Conservation (phyloP, 2,888 invertebrate genomes). For the Notodromas monacha region DNA sequence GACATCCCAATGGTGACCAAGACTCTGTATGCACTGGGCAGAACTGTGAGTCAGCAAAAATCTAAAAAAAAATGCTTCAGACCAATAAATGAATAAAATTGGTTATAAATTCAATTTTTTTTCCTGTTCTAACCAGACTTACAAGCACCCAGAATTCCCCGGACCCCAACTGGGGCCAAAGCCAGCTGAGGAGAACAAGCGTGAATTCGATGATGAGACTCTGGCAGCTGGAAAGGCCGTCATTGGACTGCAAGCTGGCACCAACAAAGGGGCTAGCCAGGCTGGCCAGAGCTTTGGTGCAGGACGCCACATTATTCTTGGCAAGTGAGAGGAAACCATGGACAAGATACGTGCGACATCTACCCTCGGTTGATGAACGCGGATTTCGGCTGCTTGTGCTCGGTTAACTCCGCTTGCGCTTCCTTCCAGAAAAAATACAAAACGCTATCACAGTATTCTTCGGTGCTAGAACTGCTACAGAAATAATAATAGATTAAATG, state of each 20-base stretch:
- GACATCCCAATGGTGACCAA: constrained; percentile 53
- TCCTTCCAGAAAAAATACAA: too few relatives aligned
- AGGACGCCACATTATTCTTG: constrained; percentile 55
- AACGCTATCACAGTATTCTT: too few relatives aligned
- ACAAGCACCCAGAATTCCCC: constrained; percentile 45
- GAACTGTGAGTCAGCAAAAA: too few relatives aligned
- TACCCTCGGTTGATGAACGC: too few relatives aligned
- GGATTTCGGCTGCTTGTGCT: too few relatives aligned
- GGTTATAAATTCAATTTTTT: too few relatives aligned
- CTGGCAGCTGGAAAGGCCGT: constrained; percentile 54
- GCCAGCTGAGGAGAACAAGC: constrained; percentile 69
- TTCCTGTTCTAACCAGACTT: constrained; percentile 36
- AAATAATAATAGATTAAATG: too few relatives aligned
- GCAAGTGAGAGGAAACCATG: constrained; percentile 57
- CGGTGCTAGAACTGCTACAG: too few relatives aligned
- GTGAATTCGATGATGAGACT: constrained; percentile 72
- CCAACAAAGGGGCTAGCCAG: constrained; percentile 80
- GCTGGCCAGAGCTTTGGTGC: constrained; percentile 66
- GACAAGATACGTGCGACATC: too few relatives aligned
- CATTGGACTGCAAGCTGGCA: constrained; percentile 77
- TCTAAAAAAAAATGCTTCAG: too few relatives aligned
- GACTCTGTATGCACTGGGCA: constrained; percentile 50
- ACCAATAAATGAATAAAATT: too few relatives aligned
- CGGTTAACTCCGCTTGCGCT: too few relatives aligned
- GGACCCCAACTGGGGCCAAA: constrained; percentile 77